Conservation (phyloP, 2,888 invertebrate species). For the Calephelis perditalis region DNA sequence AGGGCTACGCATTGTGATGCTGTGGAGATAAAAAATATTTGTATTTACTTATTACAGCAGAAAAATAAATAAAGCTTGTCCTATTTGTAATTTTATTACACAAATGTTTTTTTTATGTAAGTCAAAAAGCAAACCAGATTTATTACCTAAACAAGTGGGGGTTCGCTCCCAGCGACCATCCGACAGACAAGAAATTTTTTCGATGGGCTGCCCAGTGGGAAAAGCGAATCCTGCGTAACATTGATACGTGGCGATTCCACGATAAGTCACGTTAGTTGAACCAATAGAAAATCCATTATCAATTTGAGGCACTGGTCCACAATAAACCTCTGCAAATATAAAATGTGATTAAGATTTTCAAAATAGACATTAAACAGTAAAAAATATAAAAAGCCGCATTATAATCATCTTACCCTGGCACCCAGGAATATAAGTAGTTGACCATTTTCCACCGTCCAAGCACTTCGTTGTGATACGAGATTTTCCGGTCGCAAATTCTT, state of each 20-base stretch:
- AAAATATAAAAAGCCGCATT: conserved; percentile 2
- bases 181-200: conserved; percentile 92
- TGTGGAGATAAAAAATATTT: conserved; percentile 39
- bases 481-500: conserved; percentile 95
- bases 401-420: conserved; percentile 85
- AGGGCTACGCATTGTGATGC: conserved; percentile 94
- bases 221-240: conserved; percentile 98
- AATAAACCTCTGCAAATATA: conserved; percentile 86
- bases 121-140: neutral
- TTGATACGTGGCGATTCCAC: conserved; percentile 95
- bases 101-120: too few species aligned
- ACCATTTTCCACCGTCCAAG: conserved; percentile 94
- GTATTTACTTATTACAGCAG: conserved; percentile 1
- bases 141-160: conserved; percentile 89
- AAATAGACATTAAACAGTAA: conserved; percentile 8
- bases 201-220: conserved; percentile 90
- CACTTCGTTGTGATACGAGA: conserved; percentile 91
- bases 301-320: conserved; percentile 98
- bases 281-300: conserved; percentile 98
- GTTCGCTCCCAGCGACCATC: conserved; percentile 96
- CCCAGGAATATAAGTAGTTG: conserved; percentile 92
- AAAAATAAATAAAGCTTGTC: too few species aligned
- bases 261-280: conserved; percentile 96
- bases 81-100: too few species aligned
- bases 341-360: conserved; percentile 9